These are phyloP conservation scores for Vulpes ferrilata DNA, from an alignment of 2,113 vertebrate genomes.

Conservation along the genomic window DNA sequence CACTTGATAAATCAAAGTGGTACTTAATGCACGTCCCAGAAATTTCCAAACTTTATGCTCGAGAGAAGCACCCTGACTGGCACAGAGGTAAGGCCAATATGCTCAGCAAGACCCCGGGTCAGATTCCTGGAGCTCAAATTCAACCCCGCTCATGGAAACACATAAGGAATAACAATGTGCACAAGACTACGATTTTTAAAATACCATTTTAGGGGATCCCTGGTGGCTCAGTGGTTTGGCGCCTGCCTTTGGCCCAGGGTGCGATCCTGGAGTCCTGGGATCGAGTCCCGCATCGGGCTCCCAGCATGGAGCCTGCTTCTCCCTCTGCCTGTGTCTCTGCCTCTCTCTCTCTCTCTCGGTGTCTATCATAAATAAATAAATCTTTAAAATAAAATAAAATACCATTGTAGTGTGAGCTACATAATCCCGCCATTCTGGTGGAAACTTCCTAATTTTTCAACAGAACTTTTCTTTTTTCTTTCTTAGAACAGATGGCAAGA, in stretches of 20 bases:
- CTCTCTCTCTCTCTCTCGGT: too few species aligned
- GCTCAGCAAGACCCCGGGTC: neutral
- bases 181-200: neutral
- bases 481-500: conserved; percentile 69
- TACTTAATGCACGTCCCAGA: neutral
- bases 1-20: neutral
- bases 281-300: too few species aligned
- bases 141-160: neutral
- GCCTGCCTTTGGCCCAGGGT: too few species aligned
- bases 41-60: neutral
- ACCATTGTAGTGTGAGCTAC: neutral
- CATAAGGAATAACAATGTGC: fast-evolving
- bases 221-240: too few species aligned
- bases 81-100: fast-evolving
- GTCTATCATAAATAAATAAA: too few species aligned
- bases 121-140: neutral
- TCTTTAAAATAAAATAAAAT: neutral
- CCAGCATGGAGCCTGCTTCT: too few species aligned
- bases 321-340: too few species aligned
- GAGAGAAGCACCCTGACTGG: neutral
- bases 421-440: neutral
- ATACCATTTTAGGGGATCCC: neutral
- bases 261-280: too few species aligned
- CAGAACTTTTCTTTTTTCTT: neutral
- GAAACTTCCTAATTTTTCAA: conserved; percentile 50